Evolutionary conservation across 2,888 invertebrate species (phyloP), one percentile per base, ranked within the genome.

Genomic region (Notodonta ziczac): DNA sequence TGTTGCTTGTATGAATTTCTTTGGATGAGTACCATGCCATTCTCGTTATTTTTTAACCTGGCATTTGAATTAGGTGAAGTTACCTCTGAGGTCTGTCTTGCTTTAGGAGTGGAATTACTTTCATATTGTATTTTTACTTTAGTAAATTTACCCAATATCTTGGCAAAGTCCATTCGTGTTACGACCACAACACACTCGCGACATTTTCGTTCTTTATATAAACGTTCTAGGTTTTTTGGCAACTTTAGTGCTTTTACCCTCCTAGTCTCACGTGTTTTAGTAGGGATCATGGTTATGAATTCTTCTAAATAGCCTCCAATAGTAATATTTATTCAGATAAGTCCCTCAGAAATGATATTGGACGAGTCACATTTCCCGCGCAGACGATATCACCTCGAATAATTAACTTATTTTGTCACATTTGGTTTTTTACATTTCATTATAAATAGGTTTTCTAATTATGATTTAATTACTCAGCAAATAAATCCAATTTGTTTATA

Each of bases 301-400:
- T 8, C 5, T 61, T 42, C 52, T 62, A 32, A 59, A 62, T 65
- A 40, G 65, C 58, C 55, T 65, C 40, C 59, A 56, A 44, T 16
- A 24, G 16, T 56, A 62, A 57, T 68, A 68, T 62, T 70, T 73
- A 73, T 66, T 72, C 60, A 74, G 66, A 62, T 64, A 65, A 52
- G 68, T 74, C 76, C 74, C 67, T 73, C 67, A 62, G 69, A 69
- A 83, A 72, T 77, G 79, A 74, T 75, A 82, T 62, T 70, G 76
- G 83, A 81, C 81, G 79, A 83, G 84, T 84, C 85, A 90, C 91
- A 92, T 94, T 94, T 94, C 94, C 94, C 94, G 94, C 94, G 92
- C 91, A 91, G 84, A 76, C 73, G 72, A 84, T 84, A 77, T 74
- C 66, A 72, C 67, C 68, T 67, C 66, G 66, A 76, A 48, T 76